Evolutionary conservation across 2,797 vertebrate genomes (phyloP).

Genomic region (Acestrorhynchus altus): DNA sequence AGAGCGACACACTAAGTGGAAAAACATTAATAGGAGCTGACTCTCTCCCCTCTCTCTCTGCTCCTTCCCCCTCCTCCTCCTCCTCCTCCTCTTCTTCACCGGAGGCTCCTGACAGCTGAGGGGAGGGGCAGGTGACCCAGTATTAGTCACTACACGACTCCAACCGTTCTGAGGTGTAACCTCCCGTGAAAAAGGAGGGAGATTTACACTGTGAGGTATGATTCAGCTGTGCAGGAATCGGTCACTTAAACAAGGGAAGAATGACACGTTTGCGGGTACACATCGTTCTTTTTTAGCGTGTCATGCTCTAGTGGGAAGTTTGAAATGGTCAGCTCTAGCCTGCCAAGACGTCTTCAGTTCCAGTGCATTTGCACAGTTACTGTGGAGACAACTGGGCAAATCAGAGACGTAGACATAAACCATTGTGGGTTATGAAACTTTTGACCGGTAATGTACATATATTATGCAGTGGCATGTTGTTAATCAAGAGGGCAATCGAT

Average conservation of each 20-base stretch:
- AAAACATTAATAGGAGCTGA: conserved; percentile 72
- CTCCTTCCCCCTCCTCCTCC: background rate
- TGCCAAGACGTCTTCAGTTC: background rate
- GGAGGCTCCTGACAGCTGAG: conserved; percentile 47
- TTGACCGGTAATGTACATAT: too few relatives aligned
- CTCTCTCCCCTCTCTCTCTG: conserved; percentile 44
- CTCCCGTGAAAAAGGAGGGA: conserved; percentile 47
- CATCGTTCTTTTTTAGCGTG: conserved; percentile 1
- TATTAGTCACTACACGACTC: conserved; percentile 57
- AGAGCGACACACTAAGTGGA: conserved; percentile 62
- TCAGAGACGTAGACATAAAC: too few relatives aligned
- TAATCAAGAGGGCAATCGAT: too few relatives aligned
- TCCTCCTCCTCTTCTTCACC: conserved; percentile 45
- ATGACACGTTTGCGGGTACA: conserved; percentile 30
- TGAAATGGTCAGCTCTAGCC: background rate
- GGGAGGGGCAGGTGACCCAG: conserved; percentile 51
- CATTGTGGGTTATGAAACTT: too few relatives aligned
- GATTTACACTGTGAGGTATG: conserved; percentile 44
- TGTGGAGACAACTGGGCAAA: background rate
- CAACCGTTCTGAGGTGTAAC: conserved; percentile 49
- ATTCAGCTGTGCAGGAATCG: conserved; percentile 45
- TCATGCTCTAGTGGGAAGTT: conserved; percentile 24
- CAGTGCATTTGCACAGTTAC: background rate
- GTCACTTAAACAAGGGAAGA: conserved; percentile 31
- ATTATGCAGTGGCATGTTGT: too few relatives aligned